Conservation (phyloP, 2,797 vertebrate species). For the Podargus strigoides region DNA sequence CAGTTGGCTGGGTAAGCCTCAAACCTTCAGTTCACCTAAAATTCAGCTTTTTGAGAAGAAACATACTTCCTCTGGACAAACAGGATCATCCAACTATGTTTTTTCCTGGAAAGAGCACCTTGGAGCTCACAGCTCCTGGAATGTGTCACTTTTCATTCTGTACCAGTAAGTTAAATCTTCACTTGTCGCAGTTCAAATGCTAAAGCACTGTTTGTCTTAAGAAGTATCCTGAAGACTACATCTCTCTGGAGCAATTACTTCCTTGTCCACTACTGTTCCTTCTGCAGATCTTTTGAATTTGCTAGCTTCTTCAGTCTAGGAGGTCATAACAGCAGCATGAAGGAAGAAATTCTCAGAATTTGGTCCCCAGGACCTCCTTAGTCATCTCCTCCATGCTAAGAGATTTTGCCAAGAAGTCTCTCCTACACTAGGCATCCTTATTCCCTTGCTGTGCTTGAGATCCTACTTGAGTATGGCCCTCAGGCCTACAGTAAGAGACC, state of each 20-base stretch:
- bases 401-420: not conserved
- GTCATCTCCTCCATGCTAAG: not conserved
- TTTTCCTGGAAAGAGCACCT: not conserved
- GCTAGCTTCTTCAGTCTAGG: not conserved
- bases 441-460: not conserved
- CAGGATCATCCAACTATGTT: not conserved
- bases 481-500: not conserved
- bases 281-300: not conserved
- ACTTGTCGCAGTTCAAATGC: not conserved
- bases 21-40: not conserved
- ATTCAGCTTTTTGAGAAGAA: not conserved
- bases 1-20: not conserved
- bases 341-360: not conserved
- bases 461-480: rapidly evolving
- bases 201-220: not conserved
- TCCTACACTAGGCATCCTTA: not conserved
- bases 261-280: not conserved
- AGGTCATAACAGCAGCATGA: not conserved
- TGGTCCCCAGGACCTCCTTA: not conserved
- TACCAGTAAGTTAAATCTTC: not conserved
- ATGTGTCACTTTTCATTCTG: not conserved
- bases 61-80: not conserved
- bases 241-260: not conserved
- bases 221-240: not conserved
- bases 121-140: not conserved